Conservation (phyloP, 2,888 invertebrate species). For the Dynastes maya region DNA sequence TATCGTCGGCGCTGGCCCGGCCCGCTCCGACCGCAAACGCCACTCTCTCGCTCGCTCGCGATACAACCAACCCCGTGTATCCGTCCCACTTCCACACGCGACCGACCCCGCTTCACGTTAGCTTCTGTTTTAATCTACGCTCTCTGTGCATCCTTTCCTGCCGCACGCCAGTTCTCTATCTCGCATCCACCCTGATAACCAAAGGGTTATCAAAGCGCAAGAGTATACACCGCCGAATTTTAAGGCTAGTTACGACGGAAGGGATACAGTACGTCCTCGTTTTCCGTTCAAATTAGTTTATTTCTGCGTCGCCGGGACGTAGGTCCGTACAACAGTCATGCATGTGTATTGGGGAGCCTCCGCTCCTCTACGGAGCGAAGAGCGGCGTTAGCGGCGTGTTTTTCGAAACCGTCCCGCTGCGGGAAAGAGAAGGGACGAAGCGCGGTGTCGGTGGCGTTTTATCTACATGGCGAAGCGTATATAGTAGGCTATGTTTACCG, state of each 20-base stretch:
- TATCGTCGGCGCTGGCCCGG: slow-evolving; percentile 78
- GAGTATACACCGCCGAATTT: slow-evolving; percentile 65
- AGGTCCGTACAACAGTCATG: slow-evolving; percentile 55
- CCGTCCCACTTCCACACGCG: slow-evolving; percentile 66
- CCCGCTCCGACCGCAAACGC: slow-evolving; percentile 81
- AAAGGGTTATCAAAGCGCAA: slow-evolving; percentile 71
- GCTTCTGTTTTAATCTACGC: slow-evolving; percentile 71
- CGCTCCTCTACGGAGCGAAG: slow-evolving; percentile 67
- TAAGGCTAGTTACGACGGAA: slow-evolving; percentile 64
- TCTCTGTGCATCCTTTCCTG: slow-evolving; percentile 62
- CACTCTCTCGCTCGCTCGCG: slow-evolving; percentile 75
- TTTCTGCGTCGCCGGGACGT: slow-evolving; percentile 54
- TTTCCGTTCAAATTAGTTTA: slow-evolving; percentile 48
- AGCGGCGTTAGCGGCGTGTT: slow-evolving; percentile 60
- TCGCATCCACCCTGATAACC: slow-evolving; percentile 68
- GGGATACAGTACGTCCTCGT: slow-evolving; percentile 55
- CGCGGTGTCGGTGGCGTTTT: slow-evolving; percentile 61
- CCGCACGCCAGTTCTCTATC: slow-evolving; percentile 56
- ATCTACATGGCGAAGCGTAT: slow-evolving; percentile 55
- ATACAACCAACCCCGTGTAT: slow-evolving; percentile 69
- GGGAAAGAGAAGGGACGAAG: slow-evolving; percentile 62
- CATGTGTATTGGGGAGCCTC: slow-evolving; percentile 51
- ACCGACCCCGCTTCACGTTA: slow-evolving; percentile 66
- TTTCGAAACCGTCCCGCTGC: slow-evolving; percentile 63
- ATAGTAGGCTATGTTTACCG: slow-evolving; percentile 63